A percentile compares a stretch with the other conserved stretches of the same genome.
Conservation (phyloP, 1,140 invertebrate genomes). For the Drosophila nikananu region DNA sequence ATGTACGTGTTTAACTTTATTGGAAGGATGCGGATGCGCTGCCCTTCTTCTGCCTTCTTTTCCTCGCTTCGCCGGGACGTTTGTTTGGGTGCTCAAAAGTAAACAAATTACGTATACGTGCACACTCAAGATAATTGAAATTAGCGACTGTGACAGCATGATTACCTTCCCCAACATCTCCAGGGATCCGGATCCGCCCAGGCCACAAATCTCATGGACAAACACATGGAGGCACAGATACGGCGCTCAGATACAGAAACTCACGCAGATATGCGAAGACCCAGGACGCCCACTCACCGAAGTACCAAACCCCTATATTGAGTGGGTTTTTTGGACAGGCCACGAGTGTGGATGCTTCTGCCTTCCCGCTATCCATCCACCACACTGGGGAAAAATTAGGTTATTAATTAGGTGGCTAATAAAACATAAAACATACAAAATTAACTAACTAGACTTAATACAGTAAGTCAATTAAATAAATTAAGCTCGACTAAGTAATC, state of each 20-base stretch:
- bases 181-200: constrained; percentile 28
- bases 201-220: constrained; percentile 65
- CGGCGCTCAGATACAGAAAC: constrained; percentile 31
- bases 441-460: neutral
- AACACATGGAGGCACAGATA: constrained; percentile 36
- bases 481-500: neutral
- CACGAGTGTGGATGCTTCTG: constrained; percentile 43
- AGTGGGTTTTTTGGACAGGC: constrained; percentile 76
- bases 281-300: constrained; percentile 62
- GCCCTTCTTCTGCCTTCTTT: constrained; percentile 42
- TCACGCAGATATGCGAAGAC: constrained; percentile 44
- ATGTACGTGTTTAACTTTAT: constrained; percentile 43
- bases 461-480: too few species aligned
- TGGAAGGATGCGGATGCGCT: constrained; percentile 53
- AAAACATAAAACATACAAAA: too few species aligned
- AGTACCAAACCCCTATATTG: constrained; percentile 70
- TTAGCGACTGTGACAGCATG: constrained; percentile 80
- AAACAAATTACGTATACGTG: constrained; percentile 74
- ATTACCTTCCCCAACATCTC: constrained; percentile 72
- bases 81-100: constrained; percentile 46
- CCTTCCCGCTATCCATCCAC: constrained; percentile 17
- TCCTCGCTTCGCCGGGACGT: constrained; percentile 7
- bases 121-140: constrained; percentile 79
- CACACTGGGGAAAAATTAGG: constrained; percentile 3
- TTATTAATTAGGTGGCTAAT: neutral